A percentile compares a stretch with the other conserved stretches of the same genome.
phyloP scores from a whole-genome alignment of 1,140 invertebrate genomes.

The Eulimnadia texana region DNA sequence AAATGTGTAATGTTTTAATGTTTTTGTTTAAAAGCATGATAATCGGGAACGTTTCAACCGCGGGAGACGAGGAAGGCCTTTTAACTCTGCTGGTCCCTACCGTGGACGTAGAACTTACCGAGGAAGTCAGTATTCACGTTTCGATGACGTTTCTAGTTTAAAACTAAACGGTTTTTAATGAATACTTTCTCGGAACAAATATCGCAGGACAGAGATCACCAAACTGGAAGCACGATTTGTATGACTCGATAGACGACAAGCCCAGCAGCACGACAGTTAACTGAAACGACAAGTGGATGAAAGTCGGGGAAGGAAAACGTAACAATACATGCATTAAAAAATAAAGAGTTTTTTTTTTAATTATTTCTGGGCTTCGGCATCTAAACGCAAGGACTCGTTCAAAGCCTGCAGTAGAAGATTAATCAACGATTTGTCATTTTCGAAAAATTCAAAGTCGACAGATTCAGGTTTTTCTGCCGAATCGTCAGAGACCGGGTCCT shows the following conservation, averaged over 20 bases:
- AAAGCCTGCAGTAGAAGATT: not conserved
- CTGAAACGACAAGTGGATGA: too few relatives aligned
- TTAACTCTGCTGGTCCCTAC: not conserved
- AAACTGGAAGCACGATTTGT: not conserved
- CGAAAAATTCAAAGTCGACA: not conserved
- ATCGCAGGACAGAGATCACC: not conserved
- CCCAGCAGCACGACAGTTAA: not conserved
- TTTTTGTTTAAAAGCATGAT: not conserved
- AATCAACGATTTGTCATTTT: not conserved
- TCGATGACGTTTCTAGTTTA: too few relatives aligned
- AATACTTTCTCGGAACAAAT: not conserved
- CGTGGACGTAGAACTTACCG: not conserved
- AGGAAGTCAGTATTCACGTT: not conserved
- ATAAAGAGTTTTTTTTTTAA: too few relatives aligned
- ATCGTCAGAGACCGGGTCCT: not conserved
- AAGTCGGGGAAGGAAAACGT: not conserved
- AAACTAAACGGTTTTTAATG: too few relatives aligned
- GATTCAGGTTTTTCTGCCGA: not conserved
- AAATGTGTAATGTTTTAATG: not conserved
- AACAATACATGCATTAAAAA: not conserved
- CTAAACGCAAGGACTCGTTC: not conserved
- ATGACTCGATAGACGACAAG: not conserved
- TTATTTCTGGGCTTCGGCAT: not conserved
- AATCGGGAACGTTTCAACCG: not conserved
- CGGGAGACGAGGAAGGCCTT: not conserved